Percentiles rank a stretch among this genome's conserved stretches.
Conservation (phyloP, 2,888 invertebrate species). For the Gastracanthus pulcherrimus region DNA sequence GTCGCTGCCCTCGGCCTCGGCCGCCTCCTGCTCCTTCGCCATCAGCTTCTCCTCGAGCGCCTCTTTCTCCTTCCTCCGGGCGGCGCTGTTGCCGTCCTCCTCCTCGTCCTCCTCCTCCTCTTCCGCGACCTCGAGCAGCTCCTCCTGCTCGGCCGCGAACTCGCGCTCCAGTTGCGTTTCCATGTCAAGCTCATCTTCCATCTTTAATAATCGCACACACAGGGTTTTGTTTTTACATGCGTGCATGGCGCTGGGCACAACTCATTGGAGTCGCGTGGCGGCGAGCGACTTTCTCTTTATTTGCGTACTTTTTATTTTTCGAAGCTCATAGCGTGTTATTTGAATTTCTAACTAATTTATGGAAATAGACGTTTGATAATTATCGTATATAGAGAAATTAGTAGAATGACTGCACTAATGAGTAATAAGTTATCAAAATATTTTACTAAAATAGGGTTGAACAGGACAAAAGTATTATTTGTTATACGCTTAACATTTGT, state of each 20-base stretch:
- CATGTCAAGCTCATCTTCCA: constrained; percentile 95
- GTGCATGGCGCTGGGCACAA: no score
- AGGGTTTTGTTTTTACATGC: constrained; percentile 35
- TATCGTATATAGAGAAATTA: no score
- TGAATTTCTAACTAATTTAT: neutral
- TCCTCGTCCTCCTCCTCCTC: constrained; percentile 81
- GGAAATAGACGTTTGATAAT: no score
- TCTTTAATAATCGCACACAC: constrained; percentile 79
- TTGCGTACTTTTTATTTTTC: neutral
- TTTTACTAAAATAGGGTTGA: neutral
- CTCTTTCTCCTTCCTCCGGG: constrained; percentile 64
- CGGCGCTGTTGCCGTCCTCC: constrained; percentile 79
- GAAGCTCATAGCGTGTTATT: neutral
- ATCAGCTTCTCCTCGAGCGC: constrained; percentile 70
- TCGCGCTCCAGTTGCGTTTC: constrained; percentile 84
- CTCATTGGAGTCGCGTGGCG: no score
- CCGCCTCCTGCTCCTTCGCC: constrained; percentile 79
- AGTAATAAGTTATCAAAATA: neutral
- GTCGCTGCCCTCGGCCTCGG: constrained; percentile 77
- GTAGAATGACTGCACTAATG: no score
- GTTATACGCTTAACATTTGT: no score
- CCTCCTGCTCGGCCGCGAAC: constrained; percentile 79
- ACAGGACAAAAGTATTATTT: no score
- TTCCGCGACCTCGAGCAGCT: constrained; percentile 77
- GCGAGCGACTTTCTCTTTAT: no score